Conservation (phyloP, 2,113 vertebrate genomes). For the Colinus virginianus region DNA sequence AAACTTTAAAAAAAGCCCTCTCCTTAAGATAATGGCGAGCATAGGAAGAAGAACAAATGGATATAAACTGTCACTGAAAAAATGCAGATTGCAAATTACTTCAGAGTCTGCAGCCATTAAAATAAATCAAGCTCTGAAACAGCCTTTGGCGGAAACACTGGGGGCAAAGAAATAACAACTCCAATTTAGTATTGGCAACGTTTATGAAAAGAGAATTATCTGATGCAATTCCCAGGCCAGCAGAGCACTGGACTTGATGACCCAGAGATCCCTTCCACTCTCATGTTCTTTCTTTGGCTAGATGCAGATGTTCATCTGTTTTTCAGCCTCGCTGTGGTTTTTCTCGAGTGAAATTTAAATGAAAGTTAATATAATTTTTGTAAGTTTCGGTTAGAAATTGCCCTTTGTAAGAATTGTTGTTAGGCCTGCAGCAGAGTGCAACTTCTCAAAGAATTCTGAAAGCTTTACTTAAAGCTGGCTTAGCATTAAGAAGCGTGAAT, state of each 20-base stretch:
- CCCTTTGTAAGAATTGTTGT: neutral
- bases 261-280: slow-evolving; percentile 61
- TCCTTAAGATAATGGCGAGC: neutral
- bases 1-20: neutral
- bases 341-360: slow-evolving; percentile 63
- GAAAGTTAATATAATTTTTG: slow-evolving; percentile 55
- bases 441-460: slow-evolving; percentile 21
- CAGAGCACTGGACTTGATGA: slow-evolving; percentile 68
- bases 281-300: slow-evolving; percentile 45
- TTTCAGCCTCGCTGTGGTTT: slow-evolving; percentile 54
- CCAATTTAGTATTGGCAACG: slow-evolving; percentile 63
- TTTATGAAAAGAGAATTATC: slow-evolving; percentile 63
- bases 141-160: slow-evolving; percentile 46
- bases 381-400: slow-evolving; percentile 53
- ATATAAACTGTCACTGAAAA: slow-evolving; percentile 50
- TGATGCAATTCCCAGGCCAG: slow-evolving; percentile 62
- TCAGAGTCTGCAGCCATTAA: slow-evolving; percentile 38
- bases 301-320: slow-evolving; percentile 60
- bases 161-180: slow-evolving; percentile 70
- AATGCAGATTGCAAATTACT: slow-evolving; percentile 59
- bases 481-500: neutral
- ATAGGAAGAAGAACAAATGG: slow-evolving; percentile 29
- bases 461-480: neutral
- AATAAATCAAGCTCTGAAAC: slow-evolving; percentile 64
- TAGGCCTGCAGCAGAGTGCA: slow-evolving; percentile 2